Conservation (phyloP, 2,797 vertebrate genomes). For the Erethizon dorsatum region DNA sequence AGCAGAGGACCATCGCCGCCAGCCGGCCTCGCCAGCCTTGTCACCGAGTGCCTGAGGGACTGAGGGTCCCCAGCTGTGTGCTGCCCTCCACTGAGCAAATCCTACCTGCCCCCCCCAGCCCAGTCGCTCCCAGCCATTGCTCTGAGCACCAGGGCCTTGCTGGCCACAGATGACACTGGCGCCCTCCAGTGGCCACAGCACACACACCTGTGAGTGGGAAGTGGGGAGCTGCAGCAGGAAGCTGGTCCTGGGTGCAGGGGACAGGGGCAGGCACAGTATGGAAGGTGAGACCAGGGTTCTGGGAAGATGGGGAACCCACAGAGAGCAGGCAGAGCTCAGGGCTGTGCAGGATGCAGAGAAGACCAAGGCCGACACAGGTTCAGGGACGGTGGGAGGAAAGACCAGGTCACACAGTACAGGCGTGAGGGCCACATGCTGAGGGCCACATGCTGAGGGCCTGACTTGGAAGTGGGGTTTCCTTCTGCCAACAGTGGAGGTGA, state of each 20-base stretch:
- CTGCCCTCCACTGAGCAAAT: not conserved
- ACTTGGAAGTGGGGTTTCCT: not conserved
- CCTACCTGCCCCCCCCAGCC: not conserved
- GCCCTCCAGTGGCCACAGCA: slow-evolving; percentile 3
- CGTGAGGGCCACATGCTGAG: too few species aligned
- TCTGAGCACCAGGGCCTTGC: not conserved
- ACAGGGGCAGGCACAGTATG: not conserved
- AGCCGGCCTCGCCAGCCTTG: not conserved
- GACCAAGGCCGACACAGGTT: not conserved
- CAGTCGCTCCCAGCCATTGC: not conserved
- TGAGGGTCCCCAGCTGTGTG: not conserved
- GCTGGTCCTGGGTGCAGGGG: not conserved
- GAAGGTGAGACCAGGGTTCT: not conserved
- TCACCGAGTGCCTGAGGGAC: not conserved
- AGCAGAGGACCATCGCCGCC: too few species aligned
- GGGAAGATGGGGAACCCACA: fast-evolving
- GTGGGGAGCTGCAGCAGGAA: not conserved
- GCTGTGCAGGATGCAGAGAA: not conserved
- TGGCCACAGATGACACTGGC: not conserved
- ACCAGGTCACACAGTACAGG: not conserved
- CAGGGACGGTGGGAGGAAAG: not conserved
- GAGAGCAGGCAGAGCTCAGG: not conserved
- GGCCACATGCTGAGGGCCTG: too few species aligned
- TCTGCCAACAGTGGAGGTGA: not conserved
- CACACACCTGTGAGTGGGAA: fast-evolving